phyloP scores from a whole-genome alignment of 2,888 invertebrate genomes.

The Agrenia bidenticulata region DNA sequence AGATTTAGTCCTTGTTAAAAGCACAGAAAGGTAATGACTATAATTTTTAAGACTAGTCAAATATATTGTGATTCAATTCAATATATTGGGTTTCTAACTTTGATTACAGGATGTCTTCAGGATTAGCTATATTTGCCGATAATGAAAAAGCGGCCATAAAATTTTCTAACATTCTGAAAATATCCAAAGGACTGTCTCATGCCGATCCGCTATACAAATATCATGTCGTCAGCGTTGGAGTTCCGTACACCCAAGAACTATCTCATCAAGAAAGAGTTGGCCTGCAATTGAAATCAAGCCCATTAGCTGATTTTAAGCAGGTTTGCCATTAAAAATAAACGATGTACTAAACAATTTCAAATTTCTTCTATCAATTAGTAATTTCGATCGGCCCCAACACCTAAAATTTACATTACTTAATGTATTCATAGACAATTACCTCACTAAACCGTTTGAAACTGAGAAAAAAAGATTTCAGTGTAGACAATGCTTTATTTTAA shows the following conservation, averaged over 20 bases:
- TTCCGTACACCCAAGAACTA: constrained; percentile 18
- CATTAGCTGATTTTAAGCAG: constrained; percentile 24
- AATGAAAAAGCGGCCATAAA: constrained; percentile 24
- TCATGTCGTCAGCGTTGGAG: constrained; percentile 21
- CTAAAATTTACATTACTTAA: no score
- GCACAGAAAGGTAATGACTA: constrained; percentile 38
- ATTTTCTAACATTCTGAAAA: constrained; percentile 21
- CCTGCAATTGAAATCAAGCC: constrained; percentile 15
- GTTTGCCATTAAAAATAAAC: not conserved
- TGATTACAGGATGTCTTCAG: constrained; percentile 45
- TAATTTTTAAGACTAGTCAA: not conserved
- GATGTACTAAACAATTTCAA: not conserved
- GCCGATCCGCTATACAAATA: constrained; percentile 27
- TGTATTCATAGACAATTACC: no score
- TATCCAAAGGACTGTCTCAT: constrained; percentile 20
- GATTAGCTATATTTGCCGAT: constrained; percentile 40
- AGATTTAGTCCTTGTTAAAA: constrained; percentile 29
- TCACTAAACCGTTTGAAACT: no score
- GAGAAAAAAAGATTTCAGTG: no score
- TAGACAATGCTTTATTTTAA: no score
- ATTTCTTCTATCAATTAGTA: no score
- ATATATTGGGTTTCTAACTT: constrained; percentile 11
- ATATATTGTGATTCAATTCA: constrained; percentile 1
- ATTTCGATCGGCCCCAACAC: no score
- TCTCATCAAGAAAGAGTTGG: constrained; percentile 25